phyloP scores from a whole-genome alignment of 1,140 invertebrate species.

The Plectrocnemia conspersa region DNA sequence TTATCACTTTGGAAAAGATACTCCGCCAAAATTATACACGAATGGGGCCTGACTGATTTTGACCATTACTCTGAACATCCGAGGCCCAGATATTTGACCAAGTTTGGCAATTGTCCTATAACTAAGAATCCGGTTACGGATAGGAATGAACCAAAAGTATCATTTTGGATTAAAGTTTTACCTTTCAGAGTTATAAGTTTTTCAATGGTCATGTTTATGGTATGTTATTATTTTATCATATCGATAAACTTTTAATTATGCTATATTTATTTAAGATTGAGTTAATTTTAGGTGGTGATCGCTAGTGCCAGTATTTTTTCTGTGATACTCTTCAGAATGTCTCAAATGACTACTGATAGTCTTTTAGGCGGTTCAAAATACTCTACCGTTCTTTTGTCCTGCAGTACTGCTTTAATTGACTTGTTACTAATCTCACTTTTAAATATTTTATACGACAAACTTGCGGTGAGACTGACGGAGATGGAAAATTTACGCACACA shows the following conservation, averaged over 20 bases:
- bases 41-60: conserved; percentile 86
- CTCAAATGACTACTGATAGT: conserved; percentile 30
- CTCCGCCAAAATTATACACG: conserved; percentile 83
- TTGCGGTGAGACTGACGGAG: conserved; percentile 58
- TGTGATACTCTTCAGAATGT: conserved; percentile 31
- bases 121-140: conserved; percentile 29
- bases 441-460: conserved; percentile 44
- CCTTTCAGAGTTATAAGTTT: conserved; percentile 30
- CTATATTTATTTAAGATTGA: too few species aligned
- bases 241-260: too few species aligned
- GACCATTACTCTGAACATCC: conserved; percentile 85
- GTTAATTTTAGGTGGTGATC: conserved; percentile 24
- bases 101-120: conserved; percentile 22
- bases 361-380: conserved; percentile 23
- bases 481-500: conserved; percentile 81
- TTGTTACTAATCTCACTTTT: conserved; percentile 28
- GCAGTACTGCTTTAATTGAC: conserved; percentile 28
- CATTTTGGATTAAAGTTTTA: conserved; percentile 29
- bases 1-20: conserved; percentile 94
- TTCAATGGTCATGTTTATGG: conserved; percentile 28
- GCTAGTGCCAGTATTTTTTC: conserved; percentile 27
- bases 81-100: conserved; percentile 53
- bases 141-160: conserved; percentile 27
- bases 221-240: too few species aligned
- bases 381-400: conserved; percentile 23